phyloP scores from a whole-genome alignment of 2,888 invertebrate genomes.

The Erebia ligea region DNA sequence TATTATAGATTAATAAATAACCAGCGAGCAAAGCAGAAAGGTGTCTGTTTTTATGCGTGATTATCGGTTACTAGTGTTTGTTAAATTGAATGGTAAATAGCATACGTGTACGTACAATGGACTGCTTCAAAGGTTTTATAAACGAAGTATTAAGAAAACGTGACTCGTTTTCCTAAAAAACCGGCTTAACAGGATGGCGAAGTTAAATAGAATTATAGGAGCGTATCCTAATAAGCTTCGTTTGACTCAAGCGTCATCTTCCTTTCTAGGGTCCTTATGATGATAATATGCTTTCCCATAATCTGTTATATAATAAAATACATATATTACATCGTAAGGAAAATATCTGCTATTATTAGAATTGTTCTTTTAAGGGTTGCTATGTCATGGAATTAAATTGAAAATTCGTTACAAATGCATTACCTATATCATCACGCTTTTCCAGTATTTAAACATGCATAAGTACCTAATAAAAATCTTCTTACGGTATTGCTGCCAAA shows the following conservation, averaged over 20 bases:
- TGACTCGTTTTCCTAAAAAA: slow-evolving; percentile 37
- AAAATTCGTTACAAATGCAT: no score
- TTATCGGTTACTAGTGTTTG: no score
- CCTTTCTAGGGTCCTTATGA: no score
- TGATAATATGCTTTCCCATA: background rate
- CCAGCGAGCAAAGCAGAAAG: no score
- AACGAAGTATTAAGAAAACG: slow-evolving; percentile 33
- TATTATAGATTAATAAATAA: no score
- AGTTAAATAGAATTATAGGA: slow-evolving; percentile 28
- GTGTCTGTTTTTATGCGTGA: no score
- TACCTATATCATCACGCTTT: no score
- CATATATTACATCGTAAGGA: background rate
- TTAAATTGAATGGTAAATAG: no score
- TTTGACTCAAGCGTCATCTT: slow-evolving; percentile 29
- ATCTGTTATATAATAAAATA: background rate
- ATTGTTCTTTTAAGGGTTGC: background rate
- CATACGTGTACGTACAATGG: slow-evolving; percentile 28
- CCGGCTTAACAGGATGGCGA: slow-evolving; percentile 21
- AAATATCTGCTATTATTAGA: background rate
- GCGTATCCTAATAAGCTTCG: slow-evolving; percentile 35
- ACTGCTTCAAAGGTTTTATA: slow-evolving; percentile 28
- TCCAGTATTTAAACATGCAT: no score
- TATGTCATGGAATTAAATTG: no score
- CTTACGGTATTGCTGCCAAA: no score
- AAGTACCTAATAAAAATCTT: no score